Percentiles rank a stretch among this genome's conserved stretches.
These are phyloP conservation scores for Phalacrocorax carbo DNA, from an alignment of 2,113 vertebrate genomes.

Conservation along the genomic window DNA sequence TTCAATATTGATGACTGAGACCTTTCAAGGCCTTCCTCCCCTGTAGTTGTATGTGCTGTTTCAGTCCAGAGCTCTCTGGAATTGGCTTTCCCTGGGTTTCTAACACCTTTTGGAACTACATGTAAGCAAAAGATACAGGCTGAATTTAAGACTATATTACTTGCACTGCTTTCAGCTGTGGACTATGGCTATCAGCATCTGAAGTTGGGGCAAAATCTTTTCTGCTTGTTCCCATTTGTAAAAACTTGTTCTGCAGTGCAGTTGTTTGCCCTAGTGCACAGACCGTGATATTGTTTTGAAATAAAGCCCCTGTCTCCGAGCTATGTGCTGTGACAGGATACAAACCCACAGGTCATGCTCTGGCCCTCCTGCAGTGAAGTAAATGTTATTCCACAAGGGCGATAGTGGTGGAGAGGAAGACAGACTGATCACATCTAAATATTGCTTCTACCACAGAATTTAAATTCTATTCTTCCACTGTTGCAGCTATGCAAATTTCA, in stretches of 20 bases:
- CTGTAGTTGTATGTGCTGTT: not conserved
- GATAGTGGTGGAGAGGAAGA: not conserved
- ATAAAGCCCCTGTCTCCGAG: not conserved
- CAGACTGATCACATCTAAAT: not conserved
- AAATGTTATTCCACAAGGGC: not conserved
- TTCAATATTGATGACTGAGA: not conserved
- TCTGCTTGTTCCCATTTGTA: not conserved
- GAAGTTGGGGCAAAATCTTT: not conserved
- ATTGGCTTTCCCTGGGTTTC: not conserved
- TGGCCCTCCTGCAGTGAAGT: not conserved
- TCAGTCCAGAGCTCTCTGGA: not conserved
- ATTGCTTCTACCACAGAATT: not conserved
- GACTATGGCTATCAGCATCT: not conserved
- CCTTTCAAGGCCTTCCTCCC: not conserved
- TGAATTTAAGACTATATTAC: not conserved
- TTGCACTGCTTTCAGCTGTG: not conserved
- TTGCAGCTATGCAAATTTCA: not conserved
- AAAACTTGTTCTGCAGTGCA: not conserved
- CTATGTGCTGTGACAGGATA: not conserved
- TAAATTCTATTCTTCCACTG: not conserved
- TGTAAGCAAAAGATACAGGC: not conserved
- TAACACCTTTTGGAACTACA: not conserved
- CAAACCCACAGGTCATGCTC: not conserved
- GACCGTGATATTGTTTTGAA: not conserved
- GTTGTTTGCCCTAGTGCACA: not conserved